A percentile compares a stretch with the other conserved stretches of the same genome.
Evolutionary conservation across 2,797 vertebrate species (phyloP).

Genomic region (Lates japonicus): DNA sequence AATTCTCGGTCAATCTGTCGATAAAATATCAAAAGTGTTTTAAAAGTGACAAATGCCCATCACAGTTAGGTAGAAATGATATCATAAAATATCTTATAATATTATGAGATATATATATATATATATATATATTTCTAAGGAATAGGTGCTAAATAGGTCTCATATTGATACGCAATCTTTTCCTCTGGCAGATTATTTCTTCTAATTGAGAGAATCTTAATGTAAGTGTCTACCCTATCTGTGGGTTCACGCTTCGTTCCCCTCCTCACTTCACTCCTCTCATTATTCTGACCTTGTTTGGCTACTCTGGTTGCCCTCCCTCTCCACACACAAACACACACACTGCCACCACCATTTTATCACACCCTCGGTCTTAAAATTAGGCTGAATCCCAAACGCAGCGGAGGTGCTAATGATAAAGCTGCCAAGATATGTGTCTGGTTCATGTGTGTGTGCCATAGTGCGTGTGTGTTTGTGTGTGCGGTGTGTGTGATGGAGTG

Average conservation of each 20-base stretch:
- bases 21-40: too few relatives aligned
- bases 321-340: background rate
- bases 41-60: too few relatives aligned
- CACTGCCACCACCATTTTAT: background rate
- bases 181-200: background rate
- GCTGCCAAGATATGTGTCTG: conserved; percentile 56
- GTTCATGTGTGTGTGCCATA: background rate
- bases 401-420: conserved; percentile 51
- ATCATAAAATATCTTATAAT: too few relatives aligned
- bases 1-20: too few relatives aligned
- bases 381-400: conserved; percentile 52
- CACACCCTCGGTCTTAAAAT: conserved; percentile 22
- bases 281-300: conserved; percentile 48
- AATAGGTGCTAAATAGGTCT: background rate
- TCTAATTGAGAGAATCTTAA: background rate
- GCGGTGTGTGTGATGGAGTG: conserved; percentile 54
- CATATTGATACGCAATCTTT: accelerated
- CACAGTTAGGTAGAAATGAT: too few relatives aligned
- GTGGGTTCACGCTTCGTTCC: background rate
- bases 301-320: conserved; percentile 16
- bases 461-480: background rate
- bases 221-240: background rate
- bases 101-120: too few relatives aligned
- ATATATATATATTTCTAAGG: background rate
- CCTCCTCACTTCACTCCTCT: background rate